Conservation (phyloP, 1,140 invertebrate genomes). For the Zaprionus davidi region DNA sequence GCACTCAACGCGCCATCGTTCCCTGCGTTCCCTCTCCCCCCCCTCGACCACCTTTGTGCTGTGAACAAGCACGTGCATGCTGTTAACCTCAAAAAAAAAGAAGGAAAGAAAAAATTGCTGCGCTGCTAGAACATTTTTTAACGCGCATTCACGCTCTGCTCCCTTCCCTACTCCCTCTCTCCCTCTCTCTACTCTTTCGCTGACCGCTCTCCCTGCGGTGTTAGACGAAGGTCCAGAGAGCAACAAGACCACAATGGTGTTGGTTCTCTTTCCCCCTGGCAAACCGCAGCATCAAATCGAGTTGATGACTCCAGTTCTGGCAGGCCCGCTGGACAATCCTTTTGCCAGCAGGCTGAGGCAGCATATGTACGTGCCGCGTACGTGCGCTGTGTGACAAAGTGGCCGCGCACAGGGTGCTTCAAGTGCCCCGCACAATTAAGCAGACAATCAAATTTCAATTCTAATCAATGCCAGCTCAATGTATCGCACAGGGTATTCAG, state of each 20-base stretch:
- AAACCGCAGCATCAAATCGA: constrained; percentile 74
- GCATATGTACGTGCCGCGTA: constrained; percentile 73
- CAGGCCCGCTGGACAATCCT: constrained; percentile 66
- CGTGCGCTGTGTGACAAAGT: constrained; percentile 75
- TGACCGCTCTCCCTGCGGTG: background rate
- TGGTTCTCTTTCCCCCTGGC: background rate
- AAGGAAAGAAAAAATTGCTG: background rate
- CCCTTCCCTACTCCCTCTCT: background rate
- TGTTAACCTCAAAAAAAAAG: constrained; percentile 75
- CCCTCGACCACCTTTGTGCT: constrained; percentile 60
- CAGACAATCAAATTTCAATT: background rate
- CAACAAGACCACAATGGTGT: constrained; percentile 55
- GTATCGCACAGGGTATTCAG: background rate
- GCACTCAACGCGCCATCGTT: constrained; percentile 60
- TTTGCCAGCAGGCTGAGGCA: constrained; percentile 35
- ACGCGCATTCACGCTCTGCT: constrained; percentile 31
- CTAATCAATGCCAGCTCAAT: background rate
- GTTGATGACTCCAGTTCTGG: constrained; percentile 54
- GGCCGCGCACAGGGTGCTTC: constrained; percentile 36
- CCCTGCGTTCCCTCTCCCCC: constrained; percentile 38
- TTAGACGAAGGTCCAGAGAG: constrained; percentile 56
- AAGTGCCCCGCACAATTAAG: background rate
- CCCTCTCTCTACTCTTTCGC: background rate
- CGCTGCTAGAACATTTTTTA: constrained; percentile 77
- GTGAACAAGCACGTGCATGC: constrained; percentile 63